Base-by-base conservation (phyloP, 2,888 invertebrate species). In the Emmelina monodactyla region DNA sequence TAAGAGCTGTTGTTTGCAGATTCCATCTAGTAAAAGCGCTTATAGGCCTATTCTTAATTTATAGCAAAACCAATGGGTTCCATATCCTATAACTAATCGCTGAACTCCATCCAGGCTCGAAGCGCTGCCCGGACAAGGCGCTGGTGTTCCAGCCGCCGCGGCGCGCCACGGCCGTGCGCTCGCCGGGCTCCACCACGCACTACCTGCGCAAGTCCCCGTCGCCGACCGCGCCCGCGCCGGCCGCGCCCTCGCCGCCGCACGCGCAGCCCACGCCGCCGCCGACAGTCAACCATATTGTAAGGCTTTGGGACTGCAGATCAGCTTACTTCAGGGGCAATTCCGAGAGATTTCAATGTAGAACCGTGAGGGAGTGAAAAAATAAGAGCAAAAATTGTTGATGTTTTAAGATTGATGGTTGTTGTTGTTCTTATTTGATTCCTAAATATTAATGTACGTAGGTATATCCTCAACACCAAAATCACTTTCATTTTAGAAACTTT, bases 121-220 rank as follows among this genome's bases (percentile, higher is more conserved):
- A 80, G 49, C 78, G 88, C 29, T 83, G 83, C 1, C 85, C 84
- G 14, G 87, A 87, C 57, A 78, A 76, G 59, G 73, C 78, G 38
- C 59, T 79, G 69, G 86, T 88, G 28, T 88, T 88, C 70, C 86
- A 88, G 44, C 85, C 88, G 0, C 88, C 89, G 1, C 83, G 88
- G 1, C 85, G 88, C 45, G 89, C 91, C 3, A 89, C 89, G 1
- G 91, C 91, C 0, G 93, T 94, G 35, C 89, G 92, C 46, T 93
- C 92, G 41, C 94, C 94, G 1, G 91, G 89, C 34, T 90, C 89
- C 10, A 85, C 86, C 43, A 87, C 88, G 16, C 92, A 93, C 63
- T 94, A 93, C 69, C 72, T 94, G 61, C 93, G 94, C 80, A 96
- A 95, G 72, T 92, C 91, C n/a, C 94, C 94, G 0, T 92, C 93